phyloP scores from a whole-genome alignment of 2,888 invertebrate species.

The Ypsolopha sequella region DNA sequence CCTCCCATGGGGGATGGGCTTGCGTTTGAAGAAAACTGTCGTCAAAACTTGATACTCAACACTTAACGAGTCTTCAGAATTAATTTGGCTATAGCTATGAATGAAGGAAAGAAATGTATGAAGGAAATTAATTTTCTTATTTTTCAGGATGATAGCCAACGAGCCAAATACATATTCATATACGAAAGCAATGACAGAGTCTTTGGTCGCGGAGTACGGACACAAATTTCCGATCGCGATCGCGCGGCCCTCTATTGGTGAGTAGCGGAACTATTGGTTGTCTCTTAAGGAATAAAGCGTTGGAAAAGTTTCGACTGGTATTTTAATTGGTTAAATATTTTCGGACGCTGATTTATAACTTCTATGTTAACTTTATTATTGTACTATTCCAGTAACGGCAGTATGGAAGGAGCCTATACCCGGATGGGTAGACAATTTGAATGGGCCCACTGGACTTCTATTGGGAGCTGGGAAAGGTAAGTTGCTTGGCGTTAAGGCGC shows the following conservation, averaged over 20 bases:
- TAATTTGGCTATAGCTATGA: no score
- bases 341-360: no score
- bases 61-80: no score
- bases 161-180: slow-evolving; percentile 97
- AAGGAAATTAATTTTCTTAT: background rate
- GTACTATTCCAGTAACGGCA: slow-evolving; percentile 77
- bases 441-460: slow-evolving; percentile 89
- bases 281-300: no score
- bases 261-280: slow-evolving; percentile 22
- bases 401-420: slow-evolving; percentile 81
- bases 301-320: no score
- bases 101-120: no score
- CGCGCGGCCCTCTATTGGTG: slow-evolving; percentile 93
- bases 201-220: slow-evolving; percentile 80
- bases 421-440: slow-evolving; percentile 93
- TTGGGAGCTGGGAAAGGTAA: slow-evolving; percentile 84
- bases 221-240: slow-evolving; percentile 83
- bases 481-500: no score
- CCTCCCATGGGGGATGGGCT: no score
- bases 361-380: no score
- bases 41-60: no score
- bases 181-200: slow-evolving; percentile 93
- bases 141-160: slow-evolving; percentile 73
- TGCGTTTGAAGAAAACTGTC: no score
- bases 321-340: no score